These are phyloP conservation scores for Varanus salvator DNA, from an alignment of 2,113 vertebrate genomes.

Conservation along the genomic window DNA sequence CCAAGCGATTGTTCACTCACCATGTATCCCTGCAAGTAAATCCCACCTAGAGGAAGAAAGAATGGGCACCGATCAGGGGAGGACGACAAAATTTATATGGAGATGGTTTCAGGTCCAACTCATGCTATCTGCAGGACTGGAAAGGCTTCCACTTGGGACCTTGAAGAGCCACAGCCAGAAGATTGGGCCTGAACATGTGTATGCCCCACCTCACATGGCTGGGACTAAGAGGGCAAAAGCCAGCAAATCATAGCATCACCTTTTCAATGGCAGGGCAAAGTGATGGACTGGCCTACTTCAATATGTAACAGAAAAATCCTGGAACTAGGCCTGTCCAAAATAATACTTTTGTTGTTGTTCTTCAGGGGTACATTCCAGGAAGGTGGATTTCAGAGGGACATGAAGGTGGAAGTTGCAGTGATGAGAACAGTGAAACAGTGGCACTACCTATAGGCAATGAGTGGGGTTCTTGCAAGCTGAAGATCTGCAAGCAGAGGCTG, in stretches of 20 bases:
- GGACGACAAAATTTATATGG: not conserved
- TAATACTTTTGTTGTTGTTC: not conserved
- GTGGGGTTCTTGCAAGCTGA: too few species aligned
- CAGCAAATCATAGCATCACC: not conserved
- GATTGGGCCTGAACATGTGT: not conserved
- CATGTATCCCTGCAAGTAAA: conserved; percentile 90
- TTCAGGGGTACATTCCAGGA: not conserved
- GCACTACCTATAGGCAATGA: too few species aligned
- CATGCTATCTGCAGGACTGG: not conserved
- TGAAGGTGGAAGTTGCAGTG: too few species aligned
- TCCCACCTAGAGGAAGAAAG: conserved; percentile 79
- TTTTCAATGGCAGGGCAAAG: not conserved
- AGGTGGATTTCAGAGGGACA: not conserved
- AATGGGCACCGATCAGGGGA: not conserved
- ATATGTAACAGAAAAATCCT: not conserved
- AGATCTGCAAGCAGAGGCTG: not conserved
- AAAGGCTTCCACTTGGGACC: not conserved
- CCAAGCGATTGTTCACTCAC: conserved; percentile 85
- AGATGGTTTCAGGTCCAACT: not conserved
- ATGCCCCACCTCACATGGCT: not conserved
- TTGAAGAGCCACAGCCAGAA: not conserved
- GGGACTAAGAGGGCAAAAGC: not conserved
- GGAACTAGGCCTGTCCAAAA: too few species aligned
- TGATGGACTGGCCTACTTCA: not conserved
- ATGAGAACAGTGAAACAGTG: too few species aligned